Evolutionary conservation across 2,888 invertebrate species (phyloP).

Genomic region (Torymus auratus): DNA sequence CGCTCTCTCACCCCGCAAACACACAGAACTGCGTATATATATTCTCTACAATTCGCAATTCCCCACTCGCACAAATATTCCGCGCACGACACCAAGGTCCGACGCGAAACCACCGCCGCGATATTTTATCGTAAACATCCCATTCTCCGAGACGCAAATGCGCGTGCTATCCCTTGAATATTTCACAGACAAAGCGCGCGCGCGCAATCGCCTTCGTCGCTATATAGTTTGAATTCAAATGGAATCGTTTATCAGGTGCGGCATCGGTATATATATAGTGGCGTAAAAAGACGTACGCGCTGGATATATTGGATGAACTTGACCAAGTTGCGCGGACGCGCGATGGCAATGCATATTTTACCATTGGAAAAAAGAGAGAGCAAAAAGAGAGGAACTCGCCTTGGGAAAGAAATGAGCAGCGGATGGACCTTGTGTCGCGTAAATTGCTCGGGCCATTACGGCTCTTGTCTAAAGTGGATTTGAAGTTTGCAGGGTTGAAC

Average conservation of each 20-base stretch:
- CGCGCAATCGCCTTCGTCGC: neutral
- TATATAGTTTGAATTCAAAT: neutral
- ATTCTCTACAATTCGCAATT: no score
- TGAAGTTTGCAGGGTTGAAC: no score
- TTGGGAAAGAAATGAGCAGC: no score
- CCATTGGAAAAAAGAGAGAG: neutral
- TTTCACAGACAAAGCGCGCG: slow-evolving; percentile 13
- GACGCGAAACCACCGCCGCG: neutral
- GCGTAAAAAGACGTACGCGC: neutral
- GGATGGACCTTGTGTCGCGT: no score
- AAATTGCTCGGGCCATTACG: no score
- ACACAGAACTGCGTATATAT: no score
- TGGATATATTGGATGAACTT: slow-evolving; percentile 3
- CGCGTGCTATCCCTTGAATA: slow-evolving; percentile 3
- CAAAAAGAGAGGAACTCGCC: no score
- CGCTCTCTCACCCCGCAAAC: no score
- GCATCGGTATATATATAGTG: no score
- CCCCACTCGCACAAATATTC: no score
- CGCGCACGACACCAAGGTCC: no score
- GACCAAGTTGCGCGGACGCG: neutral
- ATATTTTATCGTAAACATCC: slow-evolving; percentile 24
- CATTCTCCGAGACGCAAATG: neutral
- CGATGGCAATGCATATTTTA: neutral
- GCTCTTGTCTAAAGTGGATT: no score
- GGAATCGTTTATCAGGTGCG: slow-evolving; percentile 27